Base-by-base conservation (phyloP, 1,140 invertebrate genomes). In the Uloborus diversus region DNA sequence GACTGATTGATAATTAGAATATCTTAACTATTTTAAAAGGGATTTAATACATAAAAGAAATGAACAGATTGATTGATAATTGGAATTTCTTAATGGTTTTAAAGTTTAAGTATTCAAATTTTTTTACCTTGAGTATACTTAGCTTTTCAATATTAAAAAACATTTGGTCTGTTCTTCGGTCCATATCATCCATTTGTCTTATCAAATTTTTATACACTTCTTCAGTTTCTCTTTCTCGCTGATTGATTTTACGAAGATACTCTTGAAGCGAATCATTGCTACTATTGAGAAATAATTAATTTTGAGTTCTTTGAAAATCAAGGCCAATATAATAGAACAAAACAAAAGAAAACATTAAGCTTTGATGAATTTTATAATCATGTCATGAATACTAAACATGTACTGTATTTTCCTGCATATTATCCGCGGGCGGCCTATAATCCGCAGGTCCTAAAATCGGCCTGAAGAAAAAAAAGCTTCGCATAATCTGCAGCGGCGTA, bases 181-280 rank as follows among this genome's bases (percentile, higher is more conserved):
- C 71, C 30, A 75, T 33, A 17, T 62, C 57, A 25, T 64, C 71
- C 59, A 75, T 30, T 3, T 75, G 25, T 28, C 25, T 47, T 30
- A 75, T 62, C 20, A 75, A 33, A 33, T 35, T 37, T 53, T n/a
- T 51, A 23, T 64, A 75, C 25, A 28, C 35, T 35, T 64, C 47
- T 53, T 75, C 71, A 35, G 57, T 75, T 64, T 75, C 71, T 27
- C n/a, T 49, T 64, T 75, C 71, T 56, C 71, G 47, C 53, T 64
- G 28, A 64, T 64, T 75, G n/a, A 75, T 47, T 62, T 51, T 75
- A 28, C 53, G 27, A 3, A 75, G 32, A 64, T 62, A 64, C 17
- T 75, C 59, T 51, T 75, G 37, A 28, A 35, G 25, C 33, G 59
- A 23, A 2, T 23, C 17, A 33, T 42, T 42, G 9, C 17, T 17